Evolutionary conservation across 2,888 invertebrate species (phyloP), one percentile per base, ranked within the genome.

Genomic region (Bugulina stolonifera): DNA sequence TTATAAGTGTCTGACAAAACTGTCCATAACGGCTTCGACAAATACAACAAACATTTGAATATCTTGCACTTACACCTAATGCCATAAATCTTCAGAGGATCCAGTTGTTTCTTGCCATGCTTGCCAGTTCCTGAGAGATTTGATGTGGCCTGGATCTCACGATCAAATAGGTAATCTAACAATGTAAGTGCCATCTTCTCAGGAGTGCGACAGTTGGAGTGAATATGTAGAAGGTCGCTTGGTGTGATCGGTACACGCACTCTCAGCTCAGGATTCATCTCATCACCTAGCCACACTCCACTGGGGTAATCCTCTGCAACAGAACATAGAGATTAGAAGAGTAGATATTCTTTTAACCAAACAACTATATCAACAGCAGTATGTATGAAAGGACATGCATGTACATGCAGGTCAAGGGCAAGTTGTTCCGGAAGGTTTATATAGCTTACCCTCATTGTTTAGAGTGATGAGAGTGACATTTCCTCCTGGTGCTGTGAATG

Each of bases 131-230:
- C 87, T 25, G 86, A 86, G 43, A 87, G 81, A 77, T 87, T 87
- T 2, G 87, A 87, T 29, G 81, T 79, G 14, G 87, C 87, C 75
- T 86, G 85, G 5, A 85, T 86, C 75, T 87, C 87, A 54, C 86
- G 78, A 52, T 86, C 85, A 81, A 87, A 87, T 73, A 87, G 77
- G 76, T 86, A 86, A 77, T 87, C 87, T 35, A 87, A 78, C 54
- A 87, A 78, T 1, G 86, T 86, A 3, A 87, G 79, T 1, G 87
- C 87, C 87, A 87, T 87, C 79, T 87, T 87, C 76, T 87, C 87
- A 32, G 87, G 83, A n/a, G 86, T 86, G 22, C 84, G 82, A 77
- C 87, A 87, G 73, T 85, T 85, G 18, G 85, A 85, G 76, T 87
- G 86, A 71, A 87, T 84, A 74, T 86, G 86, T n/a, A 86, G 78